Conservation (phyloP, 1,140 invertebrate species). For the Ceratitis capitata region DNA sequence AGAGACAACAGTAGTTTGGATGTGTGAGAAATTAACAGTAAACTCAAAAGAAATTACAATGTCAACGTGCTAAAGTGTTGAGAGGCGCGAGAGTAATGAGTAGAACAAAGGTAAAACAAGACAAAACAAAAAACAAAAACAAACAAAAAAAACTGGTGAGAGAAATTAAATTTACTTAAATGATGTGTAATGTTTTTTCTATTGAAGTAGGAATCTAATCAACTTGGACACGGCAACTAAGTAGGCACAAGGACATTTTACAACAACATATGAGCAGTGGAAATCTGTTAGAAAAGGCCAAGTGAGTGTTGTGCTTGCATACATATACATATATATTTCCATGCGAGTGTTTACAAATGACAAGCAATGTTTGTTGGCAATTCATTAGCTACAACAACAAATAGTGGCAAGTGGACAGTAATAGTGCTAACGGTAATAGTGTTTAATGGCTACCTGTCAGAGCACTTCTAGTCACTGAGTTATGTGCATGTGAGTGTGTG, state of each 20-base stretch:
- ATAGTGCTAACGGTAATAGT: neutral
- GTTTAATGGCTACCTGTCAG: neutral
- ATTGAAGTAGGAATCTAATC: neutral
- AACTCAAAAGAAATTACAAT: neutral
- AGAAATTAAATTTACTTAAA: neutral
- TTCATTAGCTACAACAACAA: neutral
- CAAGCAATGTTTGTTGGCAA: neutral
- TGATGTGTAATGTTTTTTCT: neutral
- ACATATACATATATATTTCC: neutral
- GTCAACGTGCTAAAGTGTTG: too few relatives aligned
- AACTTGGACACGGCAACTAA: neutral
- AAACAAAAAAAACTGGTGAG: neutral
- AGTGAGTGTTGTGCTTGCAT: neutral
- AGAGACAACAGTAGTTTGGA: neutral
- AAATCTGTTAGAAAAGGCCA: too few relatives aligned
- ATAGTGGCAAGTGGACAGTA: neutral
- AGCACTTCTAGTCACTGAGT: too few relatives aligned
- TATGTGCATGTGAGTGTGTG: neutral
- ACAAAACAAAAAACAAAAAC: neutral
- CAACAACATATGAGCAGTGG: neutral
- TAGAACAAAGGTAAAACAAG: too few relatives aligned
- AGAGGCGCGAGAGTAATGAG: too few relatives aligned
- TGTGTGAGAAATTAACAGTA: neutral
- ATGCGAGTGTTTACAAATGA: neutral
- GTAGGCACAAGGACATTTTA: neutral